Conservation (phyloP, 2,113 vertebrate genomes). For the Nesoenas mayeri region DNA sequence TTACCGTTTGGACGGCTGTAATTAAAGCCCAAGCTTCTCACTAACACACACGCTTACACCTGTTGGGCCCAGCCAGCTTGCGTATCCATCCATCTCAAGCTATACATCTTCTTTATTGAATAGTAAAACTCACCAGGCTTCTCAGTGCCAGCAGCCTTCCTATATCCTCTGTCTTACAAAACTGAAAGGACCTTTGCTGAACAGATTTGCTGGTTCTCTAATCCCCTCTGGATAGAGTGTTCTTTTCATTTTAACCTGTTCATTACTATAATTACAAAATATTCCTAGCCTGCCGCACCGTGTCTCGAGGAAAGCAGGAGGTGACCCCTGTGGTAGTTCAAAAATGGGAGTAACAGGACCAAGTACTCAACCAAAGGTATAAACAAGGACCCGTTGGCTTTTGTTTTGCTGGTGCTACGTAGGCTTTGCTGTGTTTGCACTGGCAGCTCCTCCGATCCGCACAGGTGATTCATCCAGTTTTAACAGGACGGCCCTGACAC, state of each 20-base stretch:
- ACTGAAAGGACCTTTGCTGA: neutral
- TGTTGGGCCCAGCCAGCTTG: neutral
- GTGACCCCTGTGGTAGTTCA: neutral
- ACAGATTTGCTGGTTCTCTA: neutral
- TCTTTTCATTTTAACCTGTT: neutral
- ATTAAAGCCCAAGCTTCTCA: neutral
- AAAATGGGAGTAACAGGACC: neutral
- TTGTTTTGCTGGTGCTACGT: neutral
- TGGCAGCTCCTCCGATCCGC: neutral
- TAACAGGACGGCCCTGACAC: neutral
- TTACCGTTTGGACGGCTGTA: too few relatives aligned
- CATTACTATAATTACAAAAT: neutral
- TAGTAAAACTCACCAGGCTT: neutral
- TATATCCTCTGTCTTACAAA: neutral
- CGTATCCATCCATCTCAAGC: neutral
- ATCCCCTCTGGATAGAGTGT: too few relatives aligned
- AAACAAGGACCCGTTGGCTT: accelerated
- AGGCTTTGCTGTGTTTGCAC: accelerated
- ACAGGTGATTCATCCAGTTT: neutral
- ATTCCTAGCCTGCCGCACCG: neutral
- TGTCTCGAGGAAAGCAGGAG: neutral
- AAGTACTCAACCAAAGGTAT: neutral
- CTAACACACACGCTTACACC: neutral
- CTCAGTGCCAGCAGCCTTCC: neutral
- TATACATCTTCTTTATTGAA: neutral